phyloP scores from a whole-genome alignment of 2,797 vertebrate species.

The Phyllotis vaccarum region DNA sequence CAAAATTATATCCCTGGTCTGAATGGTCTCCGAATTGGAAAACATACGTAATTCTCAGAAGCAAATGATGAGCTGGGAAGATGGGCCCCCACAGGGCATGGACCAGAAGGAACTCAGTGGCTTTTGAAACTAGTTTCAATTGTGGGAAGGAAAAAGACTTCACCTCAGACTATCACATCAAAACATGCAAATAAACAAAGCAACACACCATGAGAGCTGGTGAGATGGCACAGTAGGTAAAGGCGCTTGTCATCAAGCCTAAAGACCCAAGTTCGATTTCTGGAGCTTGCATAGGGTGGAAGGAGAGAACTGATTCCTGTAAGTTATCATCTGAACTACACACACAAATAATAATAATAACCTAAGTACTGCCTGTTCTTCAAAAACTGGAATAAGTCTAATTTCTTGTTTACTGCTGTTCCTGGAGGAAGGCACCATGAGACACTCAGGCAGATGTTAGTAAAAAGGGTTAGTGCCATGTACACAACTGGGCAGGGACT shows the following conservation, averaged over 20 bases:
- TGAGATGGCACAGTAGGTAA: neutral
- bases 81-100: neutral
- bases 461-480: constrained; percentile 32
- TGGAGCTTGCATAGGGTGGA: neutral
- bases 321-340: no score
- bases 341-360: no score
- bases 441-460: neutral
- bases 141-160: neutral
- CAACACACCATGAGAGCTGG: neutral
- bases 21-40: neutral
- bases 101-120: neutral
- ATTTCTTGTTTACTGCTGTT: constrained; percentile 29
- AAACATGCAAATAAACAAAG: neutral
- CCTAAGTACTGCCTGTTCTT: neutral
- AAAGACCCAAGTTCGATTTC: neutral
- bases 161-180: neutral
- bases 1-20: neutral
- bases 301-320: neutral
- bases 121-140: constrained; percentile 19
- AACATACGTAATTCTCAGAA: neutral
- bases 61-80: neutral
- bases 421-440: neutral
- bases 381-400: constrained; percentile 9
- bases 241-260: neutral
- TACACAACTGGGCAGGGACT: neutral